Evolutionary conservation across 2,888 invertebrate genomes (phyloP), one percentile per base, ranked within the genome.

Genomic region (Toxonevra muliebris): DNA sequence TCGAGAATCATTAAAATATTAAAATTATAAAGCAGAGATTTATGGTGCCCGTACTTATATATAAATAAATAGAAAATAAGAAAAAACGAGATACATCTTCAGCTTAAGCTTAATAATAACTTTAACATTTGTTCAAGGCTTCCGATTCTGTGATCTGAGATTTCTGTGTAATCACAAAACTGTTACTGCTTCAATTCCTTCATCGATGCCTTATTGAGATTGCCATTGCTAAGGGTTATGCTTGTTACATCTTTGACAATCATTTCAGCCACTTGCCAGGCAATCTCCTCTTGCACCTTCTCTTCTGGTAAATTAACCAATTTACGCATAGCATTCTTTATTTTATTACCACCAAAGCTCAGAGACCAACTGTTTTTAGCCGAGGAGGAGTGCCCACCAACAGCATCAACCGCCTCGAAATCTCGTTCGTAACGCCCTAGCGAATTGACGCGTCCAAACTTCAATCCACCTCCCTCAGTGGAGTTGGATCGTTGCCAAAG

Each of bases 201-300:
- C 30, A 7, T 30, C 30, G 30, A 30, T 30, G 30, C 30, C 3
- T 30, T 30, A 30, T 30, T 30, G 30, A 30, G 30, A 30, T 55
- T 50, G 13, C 43, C 60, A 17, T 57, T 61, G 30, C 66, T 67
- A 43, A 82, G 71, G 13, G 96, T 96, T 79, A 96, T 88, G 84
- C 90, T 93, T 53, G 96, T 96, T 69, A 98, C 93, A 87, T 97
- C 97, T 85, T 93, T 94, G 54, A 98, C 92, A 80, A 98, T 98
- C 94, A 96, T 96, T 86, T 96, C 95, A 40, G 98, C 97, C 73
- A 97, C 94, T 87, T 96, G 94, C 93, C 97, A 95, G 7, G 98
- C 98, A 89, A 97, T 92, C 85, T 97, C 97, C 86, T 98, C 97
- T 86, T 97, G 93, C 59, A 92, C 92, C 88, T 93, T 93, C 77